Evolutionary conservation across 2,113 vertebrate species (phyloP).

Genomic region (Elachura formosa): DNA sequence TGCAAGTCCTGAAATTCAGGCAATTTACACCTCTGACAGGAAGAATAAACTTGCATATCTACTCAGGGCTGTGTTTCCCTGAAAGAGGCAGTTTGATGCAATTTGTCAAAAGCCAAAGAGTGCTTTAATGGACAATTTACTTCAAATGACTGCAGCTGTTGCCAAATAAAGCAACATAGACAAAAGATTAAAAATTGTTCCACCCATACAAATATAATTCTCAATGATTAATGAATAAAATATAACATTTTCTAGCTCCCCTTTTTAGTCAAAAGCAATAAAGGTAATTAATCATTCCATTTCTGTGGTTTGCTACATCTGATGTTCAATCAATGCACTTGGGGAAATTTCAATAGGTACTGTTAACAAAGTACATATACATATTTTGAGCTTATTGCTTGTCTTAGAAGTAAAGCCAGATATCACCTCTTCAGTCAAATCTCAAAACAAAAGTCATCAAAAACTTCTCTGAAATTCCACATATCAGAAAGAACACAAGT

Average conservation of each 20-base stretch:
- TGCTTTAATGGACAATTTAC: slow-evolving; percentile 68
- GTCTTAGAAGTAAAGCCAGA: background rate
- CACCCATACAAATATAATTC: slow-evolving; percentile 56
- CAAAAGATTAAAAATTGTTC: slow-evolving; percentile 46
- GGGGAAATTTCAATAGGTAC: background rate
- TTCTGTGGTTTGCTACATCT: background rate
- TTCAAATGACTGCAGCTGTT: slow-evolving; percentile 60
- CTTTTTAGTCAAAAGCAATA: background rate
- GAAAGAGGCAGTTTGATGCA: slow-evolving; percentile 42
- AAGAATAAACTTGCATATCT: slow-evolving; percentile 14
- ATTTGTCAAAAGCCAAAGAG: slow-evolving; percentile 63
- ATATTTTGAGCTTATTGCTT: background rate
- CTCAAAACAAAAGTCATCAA: background rate
- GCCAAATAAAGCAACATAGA: slow-evolving; percentile 37
- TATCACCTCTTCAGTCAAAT: background rate
- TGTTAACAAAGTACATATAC: background rate
- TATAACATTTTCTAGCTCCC: background rate
- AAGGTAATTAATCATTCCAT: background rate
- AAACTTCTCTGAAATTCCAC: background rate
- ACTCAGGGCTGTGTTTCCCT: slow-evolving; percentile 43
- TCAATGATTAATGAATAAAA: slow-evolving; percentile 44
- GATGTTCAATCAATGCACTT: background rate
- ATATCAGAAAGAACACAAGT: too few species aligned
- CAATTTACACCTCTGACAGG: slow-evolving; percentile 38
- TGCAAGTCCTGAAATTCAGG: background rate